These are phyloP conservation scores for Pristiophorus japonicus DNA, from an alignment of 2,113 vertebrate genomes.

Conservation along the genomic window DNA sequence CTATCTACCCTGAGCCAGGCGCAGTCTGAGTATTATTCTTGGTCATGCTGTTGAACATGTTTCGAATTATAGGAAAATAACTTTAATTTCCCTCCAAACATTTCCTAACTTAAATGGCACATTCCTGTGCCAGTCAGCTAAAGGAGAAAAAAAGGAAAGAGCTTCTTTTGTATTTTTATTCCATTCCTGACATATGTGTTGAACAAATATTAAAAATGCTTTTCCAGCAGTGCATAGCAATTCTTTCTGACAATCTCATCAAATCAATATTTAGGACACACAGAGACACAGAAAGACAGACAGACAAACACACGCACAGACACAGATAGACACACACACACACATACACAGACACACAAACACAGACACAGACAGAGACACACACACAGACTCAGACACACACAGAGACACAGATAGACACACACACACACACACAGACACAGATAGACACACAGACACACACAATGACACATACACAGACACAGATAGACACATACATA, in stretches of 20 bases:
- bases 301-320: background rate
- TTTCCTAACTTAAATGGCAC: background rate
- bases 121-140: background rate
- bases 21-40: background rate
- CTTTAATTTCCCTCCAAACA: background rate
- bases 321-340: background rate
- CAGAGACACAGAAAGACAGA: background rate
- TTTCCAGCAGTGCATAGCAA: background rate
- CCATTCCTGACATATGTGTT: background rate
- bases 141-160: background rate
- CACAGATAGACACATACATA: background rate
- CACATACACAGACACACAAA: background rate
- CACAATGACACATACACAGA: background rate
- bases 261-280: background rate
- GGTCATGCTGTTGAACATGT: background rate
- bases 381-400: no score
- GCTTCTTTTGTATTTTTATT: background rate
- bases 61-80: background rate
- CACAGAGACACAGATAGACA: background rate
- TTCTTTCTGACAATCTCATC: background rate
- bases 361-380: background rate
- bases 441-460: background rate
- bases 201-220: background rate
- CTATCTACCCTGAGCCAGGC: background rate
- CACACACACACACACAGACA: background rate